phyloP scores from a whole-genome alignment of 2,113 vertebrate species.

The Chroicocephalus ridibundus region DNA sequence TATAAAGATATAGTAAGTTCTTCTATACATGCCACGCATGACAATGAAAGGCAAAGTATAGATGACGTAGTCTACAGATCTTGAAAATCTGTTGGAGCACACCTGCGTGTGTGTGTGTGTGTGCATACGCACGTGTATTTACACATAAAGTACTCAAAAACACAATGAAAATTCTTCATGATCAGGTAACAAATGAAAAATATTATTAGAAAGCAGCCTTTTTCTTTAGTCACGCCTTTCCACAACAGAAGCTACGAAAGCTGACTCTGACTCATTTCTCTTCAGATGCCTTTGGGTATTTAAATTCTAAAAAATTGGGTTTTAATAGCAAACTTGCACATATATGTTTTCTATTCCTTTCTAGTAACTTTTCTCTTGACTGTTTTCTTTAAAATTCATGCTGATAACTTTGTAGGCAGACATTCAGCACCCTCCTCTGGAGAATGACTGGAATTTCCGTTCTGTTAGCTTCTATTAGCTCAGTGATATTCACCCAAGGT shows the following conservation, averaged over 20 bases:
- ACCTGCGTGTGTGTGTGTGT: neutral
- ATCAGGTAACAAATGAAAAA: neutral
- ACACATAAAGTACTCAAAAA: neutral
- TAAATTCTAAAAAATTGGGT: neutral
- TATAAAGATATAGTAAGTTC: neutral
- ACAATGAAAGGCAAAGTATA: neutral
- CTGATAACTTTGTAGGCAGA: neutral
- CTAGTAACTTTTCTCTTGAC: neutral
- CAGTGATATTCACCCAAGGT: neutral
- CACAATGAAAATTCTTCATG: neutral
- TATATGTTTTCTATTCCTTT: neutral
- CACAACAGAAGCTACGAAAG: neutral
- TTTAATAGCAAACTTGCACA: neutral
- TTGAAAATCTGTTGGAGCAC: neutral
- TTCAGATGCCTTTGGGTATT: neutral
- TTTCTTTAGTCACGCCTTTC: neutral
- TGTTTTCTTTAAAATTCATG: neutral
- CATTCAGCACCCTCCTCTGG: constrained; percentile 55
- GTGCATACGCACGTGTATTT: neutral
- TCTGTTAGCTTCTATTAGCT: neutral
- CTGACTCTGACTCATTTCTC: neutral
- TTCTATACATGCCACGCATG: neutral
- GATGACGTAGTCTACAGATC: neutral
- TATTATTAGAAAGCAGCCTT: neutral
- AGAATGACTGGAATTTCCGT: constrained; percentile 27